Conservation (phyloP, 2,113 vertebrate species). For the Eptesicus fuscus region DNA sequence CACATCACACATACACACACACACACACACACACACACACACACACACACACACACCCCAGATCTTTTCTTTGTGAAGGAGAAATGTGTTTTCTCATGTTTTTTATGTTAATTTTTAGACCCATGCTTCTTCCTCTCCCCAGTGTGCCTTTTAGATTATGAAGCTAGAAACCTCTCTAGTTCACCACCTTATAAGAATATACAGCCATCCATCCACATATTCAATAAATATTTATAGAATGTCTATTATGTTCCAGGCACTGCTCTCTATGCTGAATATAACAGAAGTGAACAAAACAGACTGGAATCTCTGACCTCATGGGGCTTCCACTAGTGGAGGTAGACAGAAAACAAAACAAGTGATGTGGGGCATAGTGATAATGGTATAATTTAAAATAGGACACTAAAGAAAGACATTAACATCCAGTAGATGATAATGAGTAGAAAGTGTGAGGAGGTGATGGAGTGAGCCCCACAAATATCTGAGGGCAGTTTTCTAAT, state of each 20-base stretch:
- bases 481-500: neutral
- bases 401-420: neutral
- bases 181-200: neutral
- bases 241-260: neutral
- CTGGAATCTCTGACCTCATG: neutral
- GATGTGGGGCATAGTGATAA: neutral
- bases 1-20: neutral
- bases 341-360: neutral
- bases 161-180: neutral
- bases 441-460: neutral
- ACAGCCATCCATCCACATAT: neutral
- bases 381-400: neutral
- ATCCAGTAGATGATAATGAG: neutral
- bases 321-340: too few relatives aligned
- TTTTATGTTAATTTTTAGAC: neutral
- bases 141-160: neutral
- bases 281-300: neutral
- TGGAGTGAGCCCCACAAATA: neutral
- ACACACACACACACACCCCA: neutral
- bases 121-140: neutral
- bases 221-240: neutral
- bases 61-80: neutral
- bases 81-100: neutral
- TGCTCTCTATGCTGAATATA: neutral
- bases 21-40: neutral